phyloP scores from a whole-genome alignment of 2,113 vertebrate species.

The Australoheros scitulus region DNA sequence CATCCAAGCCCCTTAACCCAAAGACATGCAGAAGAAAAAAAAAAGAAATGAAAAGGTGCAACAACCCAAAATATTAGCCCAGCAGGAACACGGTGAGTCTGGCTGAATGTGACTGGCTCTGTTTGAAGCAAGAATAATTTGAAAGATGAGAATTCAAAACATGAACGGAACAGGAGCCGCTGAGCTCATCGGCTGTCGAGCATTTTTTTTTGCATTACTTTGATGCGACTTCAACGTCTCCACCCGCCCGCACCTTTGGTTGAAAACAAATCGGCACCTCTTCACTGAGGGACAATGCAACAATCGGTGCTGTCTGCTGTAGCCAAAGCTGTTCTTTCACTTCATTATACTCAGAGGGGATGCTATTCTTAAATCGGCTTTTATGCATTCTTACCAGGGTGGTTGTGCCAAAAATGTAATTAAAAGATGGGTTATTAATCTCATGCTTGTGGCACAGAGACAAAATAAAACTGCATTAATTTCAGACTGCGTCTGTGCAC shows the following conservation, averaged over 20 bases:
- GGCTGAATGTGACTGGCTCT: background rate
- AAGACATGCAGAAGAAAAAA: background rate
- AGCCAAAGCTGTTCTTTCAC: slow-evolving; percentile 48
- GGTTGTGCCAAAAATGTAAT: slow-evolving; percentile 68
- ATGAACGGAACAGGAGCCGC: background rate
- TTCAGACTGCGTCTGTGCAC: slow-evolving; percentile 39
- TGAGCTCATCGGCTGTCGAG: background rate
- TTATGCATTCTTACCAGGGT: slow-evolving; percentile 41
- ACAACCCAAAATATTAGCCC: background rate
- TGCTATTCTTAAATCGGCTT: slow-evolving; percentile 45
- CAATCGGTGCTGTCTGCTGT: slow-evolving; percentile 45
- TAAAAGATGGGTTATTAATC: slow-evolving; percentile 77
- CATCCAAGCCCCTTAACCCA: slow-evolving; percentile 9
- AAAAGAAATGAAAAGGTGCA: background rate
- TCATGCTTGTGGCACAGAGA: slow-evolving; percentile 63
- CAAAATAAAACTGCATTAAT: slow-evolving; percentile 65
- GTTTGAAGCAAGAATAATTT: background rate
- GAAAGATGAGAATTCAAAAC: background rate
- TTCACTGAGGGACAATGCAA: slow-evolving; percentile 51
- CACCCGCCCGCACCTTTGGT: slow-evolving; percentile 26
- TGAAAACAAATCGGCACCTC: slow-evolving; percentile 53
- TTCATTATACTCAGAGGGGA: slow-evolving; percentile 56
- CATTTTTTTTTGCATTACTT: slow-evolving; percentile 7
- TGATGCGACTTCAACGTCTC: slow-evolving; percentile 28
- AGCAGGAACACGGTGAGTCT: background rate